phyloP scores from a whole-genome alignment of 2,113 vertebrate species.

The Emydocephalus ijimae region DNA sequence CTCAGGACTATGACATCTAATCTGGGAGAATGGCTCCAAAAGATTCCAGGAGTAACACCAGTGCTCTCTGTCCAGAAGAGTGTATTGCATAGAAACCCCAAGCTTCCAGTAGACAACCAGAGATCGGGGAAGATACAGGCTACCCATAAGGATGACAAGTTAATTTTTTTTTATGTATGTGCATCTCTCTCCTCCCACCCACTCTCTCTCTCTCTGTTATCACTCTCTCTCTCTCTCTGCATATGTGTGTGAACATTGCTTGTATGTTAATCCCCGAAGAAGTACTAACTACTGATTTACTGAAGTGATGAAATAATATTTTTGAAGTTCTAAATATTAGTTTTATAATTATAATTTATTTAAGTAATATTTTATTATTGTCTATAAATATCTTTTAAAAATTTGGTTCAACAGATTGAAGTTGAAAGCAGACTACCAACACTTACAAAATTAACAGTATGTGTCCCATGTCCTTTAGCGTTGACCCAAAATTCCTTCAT shows the following conservation, averaged over 20 bases:
- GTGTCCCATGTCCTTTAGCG: conserved; percentile 81
- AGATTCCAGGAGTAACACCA: background rate
- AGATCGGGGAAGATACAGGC: background rate
- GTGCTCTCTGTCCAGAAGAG: background rate
- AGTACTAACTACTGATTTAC: background rate
- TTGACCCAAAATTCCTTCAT: conserved; percentile 83
- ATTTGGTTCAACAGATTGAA: conserved; percentile 71
- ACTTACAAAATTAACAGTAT: conserved; percentile 75
- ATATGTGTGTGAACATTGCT: background rate
- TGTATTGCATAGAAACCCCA: background rate
- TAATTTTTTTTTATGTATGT: background rate
- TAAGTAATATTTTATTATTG: background rate
- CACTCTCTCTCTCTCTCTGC: too few species aligned
- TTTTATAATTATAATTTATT: background rate
- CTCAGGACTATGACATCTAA: background rate
- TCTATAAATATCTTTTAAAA: conserved; percentile 33
- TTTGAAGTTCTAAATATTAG: background rate
- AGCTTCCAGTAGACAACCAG: background rate
- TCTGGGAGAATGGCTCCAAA: background rate
- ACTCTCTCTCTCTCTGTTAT: too few species aligned
- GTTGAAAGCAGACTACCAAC: conserved; percentile 72
- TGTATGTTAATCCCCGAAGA: background rate
- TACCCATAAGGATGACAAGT: background rate
- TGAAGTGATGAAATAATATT: background rate
- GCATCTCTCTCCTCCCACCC: background rate